These are phyloP conservation scores for Oreortyx pictus DNA, from an alignment of 2,797 vertebrate genomes.

Conservation along the genomic window DNA sequence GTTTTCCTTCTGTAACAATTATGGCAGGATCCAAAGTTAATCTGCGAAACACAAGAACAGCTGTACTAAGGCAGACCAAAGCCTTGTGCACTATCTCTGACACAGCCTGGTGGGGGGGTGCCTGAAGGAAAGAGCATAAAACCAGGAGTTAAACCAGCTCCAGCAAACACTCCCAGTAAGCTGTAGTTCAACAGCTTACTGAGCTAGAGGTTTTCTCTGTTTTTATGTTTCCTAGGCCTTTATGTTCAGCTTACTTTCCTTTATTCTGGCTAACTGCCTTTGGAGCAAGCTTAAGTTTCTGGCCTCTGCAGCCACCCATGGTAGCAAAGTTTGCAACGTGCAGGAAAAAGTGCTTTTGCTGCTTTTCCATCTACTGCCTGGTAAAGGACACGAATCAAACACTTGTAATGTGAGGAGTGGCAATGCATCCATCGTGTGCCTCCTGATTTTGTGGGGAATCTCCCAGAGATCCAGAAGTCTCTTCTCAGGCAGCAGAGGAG, in stretches of 20 bases:
- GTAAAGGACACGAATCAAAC: not conserved
- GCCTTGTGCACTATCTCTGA: not conserved
- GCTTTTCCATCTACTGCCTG: not conserved
- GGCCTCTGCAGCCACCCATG: not conserved
- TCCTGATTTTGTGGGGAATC: not conserved
- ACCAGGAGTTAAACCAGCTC: rapidly evolving
- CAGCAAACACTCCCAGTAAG: not conserved
- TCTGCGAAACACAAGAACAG: not conserved
- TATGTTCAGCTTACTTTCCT: not conserved
- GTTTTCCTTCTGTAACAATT: not conserved
- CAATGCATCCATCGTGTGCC: rapidly evolving
- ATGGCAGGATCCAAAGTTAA: not conserved
- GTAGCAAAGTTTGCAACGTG: rapidly evolving
- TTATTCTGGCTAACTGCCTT: not conserved
- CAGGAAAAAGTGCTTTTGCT: not conserved
- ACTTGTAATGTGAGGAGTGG: not conserved
- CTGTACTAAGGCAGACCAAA: not conserved
- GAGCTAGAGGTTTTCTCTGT: not conserved
- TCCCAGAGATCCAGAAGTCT: not conserved
- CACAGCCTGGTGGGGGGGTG: not conserved
- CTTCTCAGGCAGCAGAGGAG: not conserved
- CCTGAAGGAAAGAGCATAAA: not conserved
- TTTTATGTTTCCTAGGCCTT: not conserved
- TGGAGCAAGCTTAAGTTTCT: not conserved
- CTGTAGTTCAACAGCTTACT: not conserved